Percentiles rank a stretch among this genome's conserved stretches.
These are phyloP conservation scores for Mastomys coucha DNA, from an alignment of 2,113 vertebrate species.

Conservation along the genomic window DNA sequence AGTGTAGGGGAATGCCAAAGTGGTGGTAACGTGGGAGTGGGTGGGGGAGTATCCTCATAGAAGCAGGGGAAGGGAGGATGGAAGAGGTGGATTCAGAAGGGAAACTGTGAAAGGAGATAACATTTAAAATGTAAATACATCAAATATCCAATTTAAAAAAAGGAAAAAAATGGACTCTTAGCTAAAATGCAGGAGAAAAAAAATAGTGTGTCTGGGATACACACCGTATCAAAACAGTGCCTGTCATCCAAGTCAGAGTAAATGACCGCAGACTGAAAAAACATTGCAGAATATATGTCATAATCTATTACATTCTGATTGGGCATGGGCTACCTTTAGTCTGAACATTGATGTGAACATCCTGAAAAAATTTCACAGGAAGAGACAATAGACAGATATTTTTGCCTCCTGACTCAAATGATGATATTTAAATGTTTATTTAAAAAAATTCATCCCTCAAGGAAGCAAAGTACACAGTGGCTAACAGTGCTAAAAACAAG, in stretches of 20 bases:
- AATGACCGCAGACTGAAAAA: background rate
- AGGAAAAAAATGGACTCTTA: too few species aligned
- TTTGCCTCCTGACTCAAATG: background rate
- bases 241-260: background rate
- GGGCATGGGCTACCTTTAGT: background rate
- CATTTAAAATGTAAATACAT: too few species aligned
- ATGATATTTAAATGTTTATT: too few species aligned
- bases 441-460: background rate
- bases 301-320: background rate
- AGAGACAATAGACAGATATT: background rate
- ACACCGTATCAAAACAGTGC: background rate
- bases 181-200: too few species aligned
- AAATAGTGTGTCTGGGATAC: background rate
- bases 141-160: too few species aligned
- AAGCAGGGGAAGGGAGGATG: too few species aligned
- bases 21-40: too few species aligned
- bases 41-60: too few species aligned
- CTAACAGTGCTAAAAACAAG: background rate
- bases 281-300: background rate
- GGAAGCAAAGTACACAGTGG: background rate
- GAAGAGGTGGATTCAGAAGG: too few species aligned
- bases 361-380: background rate
- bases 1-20: too few species aligned
- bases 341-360: background rate
- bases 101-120: too few species aligned